Base-by-base conservation (phyloP, 2,113 vertebrate genomes). In the Paramormyrops kingsleyae region DNA sequence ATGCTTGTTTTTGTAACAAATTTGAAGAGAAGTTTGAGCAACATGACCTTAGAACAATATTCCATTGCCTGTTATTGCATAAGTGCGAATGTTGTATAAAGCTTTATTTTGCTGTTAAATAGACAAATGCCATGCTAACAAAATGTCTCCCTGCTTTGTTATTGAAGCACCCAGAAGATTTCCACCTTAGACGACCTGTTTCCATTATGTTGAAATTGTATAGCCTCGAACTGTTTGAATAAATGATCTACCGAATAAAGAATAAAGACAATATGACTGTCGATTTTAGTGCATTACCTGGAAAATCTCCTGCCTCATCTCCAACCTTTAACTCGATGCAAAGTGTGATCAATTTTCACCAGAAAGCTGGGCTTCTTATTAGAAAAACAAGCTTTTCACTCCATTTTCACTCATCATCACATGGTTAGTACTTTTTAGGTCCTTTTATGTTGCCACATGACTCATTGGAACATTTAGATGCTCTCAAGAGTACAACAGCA, bases 1-100 rank as follows among this genome's bases (percentile, higher is more conserved):
- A 90, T 27, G 62, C 35, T 87, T 74, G 44, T 13, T 87, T 52
- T 77, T 87, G 59, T 90, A 87, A 87, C 24, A 87, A 87, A 90
- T 87, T 35, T 87, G 84, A 74, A 74, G 62, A 52, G 47, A 24
- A 2, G 39, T 39, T n/a, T 10, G 12, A 53, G 52, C 46, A 46
- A 31, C 52, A 49, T 27, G 9, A 56, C 27, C 39, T 35, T 80
- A 86, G 42, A 89, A 89, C 53, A 86, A 53, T 27, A 42, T 47
- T n/a, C 17, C 17, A 9, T 85, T 83, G 5, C 35, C 35, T 66
- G 35, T 53, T 21, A 49, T 39, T 50, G 89, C 53, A 85, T 46
- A 86, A 80, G 74, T 86, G 27, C 15, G 13, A 70, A 13, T 86
- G 80, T 70, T 42, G 42, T 90, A 47, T 87, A 62, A 35, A 44